Percentiles rank a stretch among this genome's conserved stretches.
These are phyloP conservation scores for Pyrrhosoma nymphula DNA, from an alignment of 2,888 invertebrate genomes.

Conservation along the genomic window DNA sequence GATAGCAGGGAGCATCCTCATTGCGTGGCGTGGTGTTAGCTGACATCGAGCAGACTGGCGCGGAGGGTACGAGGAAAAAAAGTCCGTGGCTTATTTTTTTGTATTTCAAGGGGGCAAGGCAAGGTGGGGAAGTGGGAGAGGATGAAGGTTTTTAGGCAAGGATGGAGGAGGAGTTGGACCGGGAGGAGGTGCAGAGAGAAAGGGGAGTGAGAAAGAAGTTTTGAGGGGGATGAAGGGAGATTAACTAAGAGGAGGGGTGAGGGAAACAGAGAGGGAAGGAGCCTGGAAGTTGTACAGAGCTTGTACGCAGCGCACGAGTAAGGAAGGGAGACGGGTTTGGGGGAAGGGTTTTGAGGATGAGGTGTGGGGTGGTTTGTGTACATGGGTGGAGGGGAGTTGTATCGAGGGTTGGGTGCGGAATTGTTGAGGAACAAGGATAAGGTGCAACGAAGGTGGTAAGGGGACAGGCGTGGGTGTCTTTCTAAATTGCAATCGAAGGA, in stretches of 20 bases:
- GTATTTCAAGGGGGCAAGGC: not conserved
- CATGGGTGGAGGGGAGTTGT: not conserved
- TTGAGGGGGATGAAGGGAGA: not conserved
- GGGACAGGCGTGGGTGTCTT: constrained; percentile 34
- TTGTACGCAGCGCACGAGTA: not conserved
- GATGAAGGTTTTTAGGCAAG: not conserved
- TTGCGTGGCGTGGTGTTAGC: constrained; percentile 42
- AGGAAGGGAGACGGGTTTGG: not conserved
- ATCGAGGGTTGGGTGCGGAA: not conserved
- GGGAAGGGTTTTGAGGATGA: not conserved
- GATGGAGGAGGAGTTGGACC: not conserved
- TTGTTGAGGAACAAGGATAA: not conserved
- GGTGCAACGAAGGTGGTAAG: not conserved
- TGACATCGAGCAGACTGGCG: constrained; percentile 40
- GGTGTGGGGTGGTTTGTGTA: constrained; percentile 25
- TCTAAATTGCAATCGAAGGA: not conserved
- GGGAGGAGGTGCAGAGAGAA: not conserved
- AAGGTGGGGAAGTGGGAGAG: constrained; percentile 8
- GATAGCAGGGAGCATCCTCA: not conserved
- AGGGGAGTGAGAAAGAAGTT: not conserved
- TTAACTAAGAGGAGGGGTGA: not conserved
- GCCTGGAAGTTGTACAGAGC: not conserved
- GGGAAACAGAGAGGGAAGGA: not conserved
- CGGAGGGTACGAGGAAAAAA: not conserved
- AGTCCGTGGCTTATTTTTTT: not conserved